Evolutionary conservation across 2,797 vertebrate genomes (phyloP).

Genomic region (Intellagama lesueurii): DNA sequence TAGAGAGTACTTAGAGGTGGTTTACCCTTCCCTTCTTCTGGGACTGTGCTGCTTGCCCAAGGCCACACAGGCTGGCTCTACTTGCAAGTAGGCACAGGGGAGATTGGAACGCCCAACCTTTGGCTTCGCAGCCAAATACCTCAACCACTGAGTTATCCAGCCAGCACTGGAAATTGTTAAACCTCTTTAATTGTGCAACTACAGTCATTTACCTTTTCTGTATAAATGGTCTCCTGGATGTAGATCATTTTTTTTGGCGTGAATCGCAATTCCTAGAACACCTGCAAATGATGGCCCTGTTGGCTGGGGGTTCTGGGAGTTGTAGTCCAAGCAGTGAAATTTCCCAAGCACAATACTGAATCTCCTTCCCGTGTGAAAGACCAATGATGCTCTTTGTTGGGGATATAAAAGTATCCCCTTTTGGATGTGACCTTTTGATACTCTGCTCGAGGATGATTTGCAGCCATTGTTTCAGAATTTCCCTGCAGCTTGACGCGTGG

Average conservation of each 20-base stretch:
- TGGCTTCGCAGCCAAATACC: too few relatives aligned
- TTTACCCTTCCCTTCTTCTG: too few relatives aligned
- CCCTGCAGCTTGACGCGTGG: background rate
- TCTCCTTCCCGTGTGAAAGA: background rate
- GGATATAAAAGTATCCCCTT: background rate
- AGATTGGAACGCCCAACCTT: too few relatives aligned
- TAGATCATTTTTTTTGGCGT: background rate
- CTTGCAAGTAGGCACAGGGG: too few relatives aligned
- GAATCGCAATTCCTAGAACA: background rate
- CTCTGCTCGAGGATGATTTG: background rate
- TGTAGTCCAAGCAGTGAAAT: background rate
- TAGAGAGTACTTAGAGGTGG: too few relatives aligned
- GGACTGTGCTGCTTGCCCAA: too few relatives aligned
- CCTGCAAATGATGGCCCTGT: background rate
- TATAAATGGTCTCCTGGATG: background rate
- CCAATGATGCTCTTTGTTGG: background rate
- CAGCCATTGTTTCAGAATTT: background rate
- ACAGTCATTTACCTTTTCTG: background rate
- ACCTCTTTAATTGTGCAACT: background rate
- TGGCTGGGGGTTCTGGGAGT: background rate
- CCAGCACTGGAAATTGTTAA: too few relatives aligned
- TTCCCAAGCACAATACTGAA: background rate
- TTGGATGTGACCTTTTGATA: too few relatives aligned
- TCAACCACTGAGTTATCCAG: too few relatives aligned
- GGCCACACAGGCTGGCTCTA: too few relatives aligned